Evolutionary conservation across 2,797 vertebrate genomes (phyloP), one percentile per base, ranked within the genome.

Genomic region (Chelon auratus): DNA sequence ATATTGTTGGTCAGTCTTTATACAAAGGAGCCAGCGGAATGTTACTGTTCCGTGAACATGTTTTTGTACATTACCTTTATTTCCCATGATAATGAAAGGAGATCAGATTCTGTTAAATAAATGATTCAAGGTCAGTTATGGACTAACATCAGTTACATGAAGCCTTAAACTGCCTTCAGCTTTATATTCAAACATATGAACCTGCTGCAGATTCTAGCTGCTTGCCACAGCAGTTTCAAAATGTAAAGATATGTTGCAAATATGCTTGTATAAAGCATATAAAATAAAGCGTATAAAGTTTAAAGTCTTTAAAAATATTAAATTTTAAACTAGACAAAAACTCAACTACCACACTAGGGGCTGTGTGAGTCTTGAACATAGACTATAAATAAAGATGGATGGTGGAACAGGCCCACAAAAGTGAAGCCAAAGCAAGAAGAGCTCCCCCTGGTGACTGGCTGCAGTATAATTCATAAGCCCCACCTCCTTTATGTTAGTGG

Each of bases 41-140:
- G 18, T 58, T 55, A 68, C 67, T 5, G 11, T 14, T 61, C 51
- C 72, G 60, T 42, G 57, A 79, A 58, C 45, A 77, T 62, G 24
- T 73, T 81, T 87, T 82, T 78, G 53, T 60, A 62, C 63, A 22
- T 68, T 11, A 5, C 40, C 83, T 78, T 84, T 67, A 77, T 87
- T 78, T 72, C 74, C 54, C 12, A 36, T 43, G 50, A 62, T 87
- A 70, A 78, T 78, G 62, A 75, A 60, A 15, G 54, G 22, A 42
- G 48, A 45, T 61, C 51, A 75, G 36, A 64, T 71, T 71, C 36
- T 76, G 55, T 73, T 78, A 70, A 83, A 83, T 81, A 75, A 81
- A 78, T 53, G 45, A 84, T 76, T 87, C 73, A 85, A 87, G 75
- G 82, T 87, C 82, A 82, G 66, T 67, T 39, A 53, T 9, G 1